phyloP scores from a whole-genome alignment of 64 coral and sea anemone species.

The Astreopora myriophthalma region DNA sequence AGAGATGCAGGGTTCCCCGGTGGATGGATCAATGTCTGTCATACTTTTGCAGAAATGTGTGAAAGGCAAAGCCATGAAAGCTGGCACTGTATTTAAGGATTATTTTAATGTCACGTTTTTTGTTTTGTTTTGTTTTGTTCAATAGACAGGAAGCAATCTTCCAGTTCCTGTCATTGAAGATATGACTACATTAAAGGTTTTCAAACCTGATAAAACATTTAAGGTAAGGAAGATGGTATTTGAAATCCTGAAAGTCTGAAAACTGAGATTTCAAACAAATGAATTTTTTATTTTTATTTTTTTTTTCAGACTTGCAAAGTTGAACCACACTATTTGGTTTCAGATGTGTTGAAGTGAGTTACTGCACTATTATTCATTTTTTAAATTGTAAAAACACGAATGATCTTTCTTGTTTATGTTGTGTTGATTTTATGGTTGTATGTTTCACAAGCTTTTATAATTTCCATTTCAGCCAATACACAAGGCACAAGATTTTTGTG shows the following conservation, averaged over 20 bases:
- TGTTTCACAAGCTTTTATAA: neutral
- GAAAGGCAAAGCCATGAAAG: too few species aligned
- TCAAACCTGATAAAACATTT: slow-evolving; percentile 84
- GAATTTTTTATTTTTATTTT: neutral
- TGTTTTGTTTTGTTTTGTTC: neutral
- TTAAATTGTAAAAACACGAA: neutral
- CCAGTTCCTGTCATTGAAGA: slow-evolving; percentile 8
- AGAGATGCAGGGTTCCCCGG: too few species aligned
- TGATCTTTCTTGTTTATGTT: neutral
- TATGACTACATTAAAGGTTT: slow-evolving; percentile 77
- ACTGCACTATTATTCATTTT: neutral
- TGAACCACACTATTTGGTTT: slow-evolving; percentile 69
- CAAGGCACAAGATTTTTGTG: slow-evolving; percentile 91
- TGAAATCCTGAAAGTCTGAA: too few species aligned
- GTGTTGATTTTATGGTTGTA: neutral
- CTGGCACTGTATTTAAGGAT: neutral
- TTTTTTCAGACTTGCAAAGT: slow-evolving; percentile 87
- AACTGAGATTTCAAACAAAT: too few species aligned
- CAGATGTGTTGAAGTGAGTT: slow-evolving; percentile 75
- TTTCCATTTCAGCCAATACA: slow-evolving; percentile 71
- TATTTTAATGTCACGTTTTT: neutral
- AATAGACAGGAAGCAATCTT: slow-evolving; percentile 13
- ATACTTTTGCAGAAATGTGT: too few species aligned
- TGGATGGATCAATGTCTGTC: too few species aligned
- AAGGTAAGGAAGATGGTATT: slow-evolving; percentile 58